These are phyloP conservation scores for Tiliqua scincoides DNA, from an alignment of 2,113 vertebrate genomes.

Conservation along the genomic window DNA sequence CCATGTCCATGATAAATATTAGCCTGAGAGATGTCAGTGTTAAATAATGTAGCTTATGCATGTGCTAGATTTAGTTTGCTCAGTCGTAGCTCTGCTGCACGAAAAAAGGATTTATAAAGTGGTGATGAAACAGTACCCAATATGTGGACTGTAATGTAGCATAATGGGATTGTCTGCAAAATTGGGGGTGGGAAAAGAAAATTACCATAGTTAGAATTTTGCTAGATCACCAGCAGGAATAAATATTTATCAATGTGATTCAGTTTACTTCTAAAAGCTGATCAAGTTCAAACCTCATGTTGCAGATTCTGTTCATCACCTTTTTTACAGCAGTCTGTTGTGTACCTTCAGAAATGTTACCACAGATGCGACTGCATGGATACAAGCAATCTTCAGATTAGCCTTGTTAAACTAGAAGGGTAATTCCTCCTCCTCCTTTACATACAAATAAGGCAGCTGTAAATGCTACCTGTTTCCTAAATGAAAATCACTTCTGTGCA, in stretches of 20 bases:
- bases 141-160: background rate
- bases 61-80: background rate
- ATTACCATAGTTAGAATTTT: background rate
- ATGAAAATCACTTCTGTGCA: background rate
- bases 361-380: background rate
- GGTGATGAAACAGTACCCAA: slow-evolving; percentile 36
- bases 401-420: background rate
- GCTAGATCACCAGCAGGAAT: background rate
- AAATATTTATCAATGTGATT: background rate
- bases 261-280: background rate
- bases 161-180: background rate
- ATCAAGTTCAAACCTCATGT: background rate
- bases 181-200: background rate
- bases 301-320: background rate
- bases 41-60: slow-evolving; percentile 45
- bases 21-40: slow-evolving; percentile 48
- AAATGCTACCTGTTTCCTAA: background rate
- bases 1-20: background rate
- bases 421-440: no score
- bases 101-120: slow-evolving; percentile 56
- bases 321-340: background rate
- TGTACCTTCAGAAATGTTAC: background rate
- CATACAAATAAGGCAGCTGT: background rate
- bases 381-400: background rate
- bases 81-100: slow-evolving; percentile 34